Base-by-base conservation (phyloP, 1,140 invertebrate genomes). In the Theocolax elegans region DNA sequence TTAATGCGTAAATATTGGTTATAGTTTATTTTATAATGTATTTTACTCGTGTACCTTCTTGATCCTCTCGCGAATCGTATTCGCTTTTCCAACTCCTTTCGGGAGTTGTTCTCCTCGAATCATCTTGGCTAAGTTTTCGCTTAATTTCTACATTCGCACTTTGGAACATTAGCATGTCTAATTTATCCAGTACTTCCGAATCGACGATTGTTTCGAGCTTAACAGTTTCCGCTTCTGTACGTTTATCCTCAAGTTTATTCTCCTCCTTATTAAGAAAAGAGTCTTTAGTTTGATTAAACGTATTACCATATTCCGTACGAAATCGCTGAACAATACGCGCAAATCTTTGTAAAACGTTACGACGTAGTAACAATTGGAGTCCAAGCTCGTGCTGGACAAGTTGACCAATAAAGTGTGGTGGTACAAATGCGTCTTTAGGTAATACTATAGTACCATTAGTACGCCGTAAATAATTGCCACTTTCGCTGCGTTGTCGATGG, bases 361-460 rank as follows among this genome's bases (percentile, higher is more conserved):
- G 73, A 3, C 83, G 82, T 3, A 89, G 77, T 1, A 96, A 77
- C 1, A 93, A 79, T 19, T 91, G 87, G 73, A 93, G 86, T 0
- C 95, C 95, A 25, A 90, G 87, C 25, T 90, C 86, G 75, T 95
- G 93, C 76, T 94, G 91, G 0, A 90, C 91, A 29, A 98, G 87
- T 79, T 97, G 94, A 0, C 94, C 94, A 82, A 97, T 95, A 10
- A 98, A 84, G 87, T 99, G 96, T 0, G 92, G 92, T 2, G 93
- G 91, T 13, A 97, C 86, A 79, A 89, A 93, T 8, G 92, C 87
- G 79, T 92, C 90, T 72, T 73, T 84, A 77, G 81, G 83, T 71
- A 71, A 76, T 74, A 74, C 77, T 65, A 70, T 80, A 51, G 73
- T 73, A 7, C 81, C 82, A 27, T 80, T 89, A 2, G 84, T 83